These are phyloP conservation scores for Phymatocera aterrima DNA, from an alignment of 2,888 invertebrate species.

Conservation along the genomic window DNA sequence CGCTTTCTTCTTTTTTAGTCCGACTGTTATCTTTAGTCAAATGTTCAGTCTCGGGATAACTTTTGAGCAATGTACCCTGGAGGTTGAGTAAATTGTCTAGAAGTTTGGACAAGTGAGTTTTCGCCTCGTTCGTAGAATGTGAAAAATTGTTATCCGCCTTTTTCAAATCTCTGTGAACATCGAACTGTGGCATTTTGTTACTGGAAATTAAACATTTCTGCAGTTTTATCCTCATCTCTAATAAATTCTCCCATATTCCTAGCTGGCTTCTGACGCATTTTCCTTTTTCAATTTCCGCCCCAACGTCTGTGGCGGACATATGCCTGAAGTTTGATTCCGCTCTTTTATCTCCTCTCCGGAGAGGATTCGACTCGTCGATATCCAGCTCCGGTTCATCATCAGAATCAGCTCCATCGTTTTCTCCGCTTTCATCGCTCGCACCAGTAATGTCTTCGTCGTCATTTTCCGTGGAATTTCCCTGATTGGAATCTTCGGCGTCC, in stretches of 20 bases:
- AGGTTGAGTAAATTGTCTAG: slow-evolving; percentile 81
- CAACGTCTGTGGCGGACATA: slow-evolving; percentile 77
- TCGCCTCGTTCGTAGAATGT: slow-evolving; percentile 76
- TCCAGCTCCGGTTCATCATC: slow-evolving; percentile 65
- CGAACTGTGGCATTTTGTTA: slow-evolving; percentile 87
- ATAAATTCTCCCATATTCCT: slow-evolving; percentile 88
- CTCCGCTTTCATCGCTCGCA: slow-evolving; percentile 49
- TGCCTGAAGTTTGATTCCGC: slow-evolving; percentile 76
- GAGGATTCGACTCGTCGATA: slow-evolving; percentile 69
- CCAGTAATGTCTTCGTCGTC: slow-evolving; percentile 55
- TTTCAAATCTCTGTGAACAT: slow-evolving; percentile 76
- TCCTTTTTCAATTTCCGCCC: slow-evolving; percentile 81
- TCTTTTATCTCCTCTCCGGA: slow-evolving; percentile 72
- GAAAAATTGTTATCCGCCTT: slow-evolving; percentile 77
- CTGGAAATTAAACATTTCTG: slow-evolving; percentile 87
- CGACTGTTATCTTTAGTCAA: slow-evolving; percentile 67
- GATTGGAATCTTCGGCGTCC: slow-evolving; percentile 32
- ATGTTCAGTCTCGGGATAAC: slow-evolving; percentile 83
- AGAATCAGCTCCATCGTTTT: slow-evolving; percentile 61
- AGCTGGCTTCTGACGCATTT: slow-evolving; percentile 83
- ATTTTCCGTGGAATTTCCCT: slow-evolving; percentile 62
- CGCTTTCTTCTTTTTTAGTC: slow-evolving; percentile 61
- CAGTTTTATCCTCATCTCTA: slow-evolving; percentile 91
- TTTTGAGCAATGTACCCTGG: slow-evolving; percentile 79
- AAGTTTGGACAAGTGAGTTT: slow-evolving; percentile 77